phyloP scores from a whole-genome alignment of 1,140 invertebrate genomes.

The Adelges cooleyi region DNA sequence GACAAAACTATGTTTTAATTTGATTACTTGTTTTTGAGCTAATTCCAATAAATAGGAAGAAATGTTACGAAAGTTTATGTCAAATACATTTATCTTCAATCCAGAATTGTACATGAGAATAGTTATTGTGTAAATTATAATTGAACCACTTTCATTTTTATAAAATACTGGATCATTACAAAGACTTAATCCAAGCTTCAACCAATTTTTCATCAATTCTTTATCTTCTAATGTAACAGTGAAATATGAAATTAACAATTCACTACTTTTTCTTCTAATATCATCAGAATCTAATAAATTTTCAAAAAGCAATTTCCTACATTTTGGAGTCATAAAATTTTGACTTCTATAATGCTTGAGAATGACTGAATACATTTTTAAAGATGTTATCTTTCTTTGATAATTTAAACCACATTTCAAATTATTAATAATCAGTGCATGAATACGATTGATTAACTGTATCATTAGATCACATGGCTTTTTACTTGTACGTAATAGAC shows the following conservation, averaged over 20 bases:
- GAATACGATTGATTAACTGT: constrained; percentile 33
- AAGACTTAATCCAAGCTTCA: constrained; percentile 37
- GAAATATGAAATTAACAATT: constrained; percentile 40
- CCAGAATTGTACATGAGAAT: constrained; percentile 31
- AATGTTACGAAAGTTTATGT: constrained; percentile 8
- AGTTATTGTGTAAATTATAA: constrained; percentile 39
- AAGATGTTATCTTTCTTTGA: constrained; percentile 43
- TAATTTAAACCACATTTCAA: constrained; percentile 44
- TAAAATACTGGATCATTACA: constrained; percentile 45
- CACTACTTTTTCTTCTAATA: constrained; percentile 39
- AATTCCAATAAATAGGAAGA: constrained; percentile 33
- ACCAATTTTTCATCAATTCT: constrained; percentile 32
- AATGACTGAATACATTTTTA: constrained; percentile 38
- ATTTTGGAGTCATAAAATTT: background rate
- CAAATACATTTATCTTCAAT: constrained; percentile 1
- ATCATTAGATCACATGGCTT: background rate
- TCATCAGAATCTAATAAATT: constrained; percentile 35
- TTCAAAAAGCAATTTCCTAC: constrained; percentile 12
- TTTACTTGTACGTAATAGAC: background rate
- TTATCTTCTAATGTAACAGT: constrained; percentile 23
- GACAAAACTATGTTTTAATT: constrained; percentile 39
- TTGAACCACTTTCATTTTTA: constrained; percentile 43
- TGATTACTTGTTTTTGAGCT: constrained; percentile 36
- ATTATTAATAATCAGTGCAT: constrained; percentile 40
- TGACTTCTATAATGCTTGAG: constrained; percentile 31